Evolutionary conservation across 2,113 vertebrate species (phyloP).

Genomic region (Gymnogyps californianus): DNA sequence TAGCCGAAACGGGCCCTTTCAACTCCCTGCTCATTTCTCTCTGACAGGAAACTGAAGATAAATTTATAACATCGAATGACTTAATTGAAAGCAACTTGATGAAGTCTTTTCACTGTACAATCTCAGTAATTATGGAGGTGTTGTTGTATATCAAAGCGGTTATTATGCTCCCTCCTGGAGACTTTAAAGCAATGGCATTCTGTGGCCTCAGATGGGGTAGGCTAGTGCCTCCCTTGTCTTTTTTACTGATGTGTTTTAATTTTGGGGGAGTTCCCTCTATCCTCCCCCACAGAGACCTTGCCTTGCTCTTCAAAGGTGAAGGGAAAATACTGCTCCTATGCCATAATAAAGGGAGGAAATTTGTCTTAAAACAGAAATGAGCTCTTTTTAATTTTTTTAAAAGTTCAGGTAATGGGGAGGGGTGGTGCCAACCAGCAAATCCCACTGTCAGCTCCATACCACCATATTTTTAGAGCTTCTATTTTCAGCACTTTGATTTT

Average conservation of each 20-base stretch:
- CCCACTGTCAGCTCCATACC: not conserved
- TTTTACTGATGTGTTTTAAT: not conserved
- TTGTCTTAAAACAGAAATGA: not conserved
- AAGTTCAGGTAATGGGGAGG: not conserved
- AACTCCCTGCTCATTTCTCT: not conserved
- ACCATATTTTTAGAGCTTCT: not conserved
- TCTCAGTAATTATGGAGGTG: not conserved
- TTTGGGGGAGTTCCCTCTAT: not conserved
- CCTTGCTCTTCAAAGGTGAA: not conserved
- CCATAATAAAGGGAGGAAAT: not conserved
- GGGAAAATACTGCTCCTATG: not conserved
- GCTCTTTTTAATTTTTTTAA: not conserved
- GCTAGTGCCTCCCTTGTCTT: not conserved
- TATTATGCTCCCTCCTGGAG: not conserved
- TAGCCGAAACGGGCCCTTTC: not conserved
- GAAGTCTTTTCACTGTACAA: not conserved
- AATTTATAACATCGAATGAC: not conserved
- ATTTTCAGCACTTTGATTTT: not conserved
- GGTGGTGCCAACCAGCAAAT: not conserved
- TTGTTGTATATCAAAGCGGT: not conserved
- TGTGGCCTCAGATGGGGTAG: not conserved
- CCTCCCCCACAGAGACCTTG: rapidly evolving
- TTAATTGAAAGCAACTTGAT: not conserved
- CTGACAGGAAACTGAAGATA: not conserved
- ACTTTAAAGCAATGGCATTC: not conserved